A percentile compares a stretch with the other conserved stretches of the same genome.
These are phyloP conservation scores for Hoplodrina blanda DNA, from an alignment of 2,888 invertebrate species.

Conservation along the genomic window DNA sequence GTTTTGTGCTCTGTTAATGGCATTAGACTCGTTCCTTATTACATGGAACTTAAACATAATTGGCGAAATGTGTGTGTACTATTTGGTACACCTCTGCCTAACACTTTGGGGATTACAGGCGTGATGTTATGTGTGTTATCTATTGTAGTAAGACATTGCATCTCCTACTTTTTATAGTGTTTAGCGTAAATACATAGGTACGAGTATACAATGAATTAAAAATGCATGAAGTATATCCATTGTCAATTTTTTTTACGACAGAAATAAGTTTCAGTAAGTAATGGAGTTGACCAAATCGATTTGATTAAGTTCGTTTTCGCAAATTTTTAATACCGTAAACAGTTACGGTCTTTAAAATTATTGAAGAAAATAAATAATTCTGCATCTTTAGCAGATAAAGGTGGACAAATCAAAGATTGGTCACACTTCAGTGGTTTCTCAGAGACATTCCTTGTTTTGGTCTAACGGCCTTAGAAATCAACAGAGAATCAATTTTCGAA, in stretches of 20 bases:
- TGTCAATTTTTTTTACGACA: neutral
- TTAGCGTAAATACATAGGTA: neutral
- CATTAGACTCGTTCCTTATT: too few relatives aligned
- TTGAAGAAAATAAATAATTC: constrained; percentile 25
- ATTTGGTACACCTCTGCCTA: too few relatives aligned
- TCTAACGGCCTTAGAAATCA: constrained; percentile 32
- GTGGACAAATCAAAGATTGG: constrained; percentile 44
- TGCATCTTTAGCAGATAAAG: constrained; percentile 47
- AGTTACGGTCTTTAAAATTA: constrained; percentile 18
- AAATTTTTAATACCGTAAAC: constrained; percentile 23
- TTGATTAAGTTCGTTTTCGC: constrained; percentile 26
- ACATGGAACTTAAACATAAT: too few relatives aligned
- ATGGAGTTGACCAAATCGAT: constrained; percentile 20
- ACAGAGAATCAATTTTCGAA: constrained; percentile 53
- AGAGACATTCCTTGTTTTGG: constrained; percentile 42
- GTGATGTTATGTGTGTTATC: too few relatives aligned
- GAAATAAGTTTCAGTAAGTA: constrained; percentile 8
- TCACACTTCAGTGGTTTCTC: constrained; percentile 38
- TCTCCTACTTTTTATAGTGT: neutral
- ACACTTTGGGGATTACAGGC: too few relatives aligned
- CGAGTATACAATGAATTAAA: neutral
- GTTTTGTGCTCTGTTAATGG: too few relatives aligned
- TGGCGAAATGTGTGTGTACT: too few relatives aligned
- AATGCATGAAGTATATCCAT: neutral
- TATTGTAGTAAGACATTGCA: neutral